Percentiles rank a stretch among this genome's conserved stretches.
These are phyloP conservation scores for Premnoplex brunnescens DNA, from an alignment of 2,797 vertebrate species.

Conservation along the genomic window DNA sequence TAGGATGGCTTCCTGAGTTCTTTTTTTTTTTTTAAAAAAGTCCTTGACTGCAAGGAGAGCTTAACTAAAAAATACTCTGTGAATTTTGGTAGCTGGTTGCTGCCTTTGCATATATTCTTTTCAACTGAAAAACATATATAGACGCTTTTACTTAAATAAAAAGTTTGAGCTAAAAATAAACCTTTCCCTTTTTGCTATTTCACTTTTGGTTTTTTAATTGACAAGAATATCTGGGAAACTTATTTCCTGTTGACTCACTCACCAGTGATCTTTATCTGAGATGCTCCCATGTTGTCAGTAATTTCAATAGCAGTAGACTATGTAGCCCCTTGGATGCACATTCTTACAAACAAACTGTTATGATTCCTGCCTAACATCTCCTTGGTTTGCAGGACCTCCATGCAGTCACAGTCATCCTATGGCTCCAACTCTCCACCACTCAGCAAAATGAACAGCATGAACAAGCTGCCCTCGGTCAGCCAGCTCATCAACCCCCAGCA, in stretches of 20 bases:
- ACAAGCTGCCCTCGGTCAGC: conserved; percentile 98
- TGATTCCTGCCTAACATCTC: not conserved
- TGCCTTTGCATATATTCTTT: not conserved
- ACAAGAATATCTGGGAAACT: not conserved
- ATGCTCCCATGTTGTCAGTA: not conserved
- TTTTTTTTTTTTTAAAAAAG: not conserved
- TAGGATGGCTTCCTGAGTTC: not conserved
- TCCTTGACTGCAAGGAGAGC: not conserved
- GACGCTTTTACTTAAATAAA: not conserved
- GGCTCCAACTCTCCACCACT: conserved; percentile 92
- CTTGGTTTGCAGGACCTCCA: conserved; percentile 83
- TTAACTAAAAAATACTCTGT: not conserved
- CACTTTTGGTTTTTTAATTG: not conserved
- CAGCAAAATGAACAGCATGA: conserved; percentile 89
- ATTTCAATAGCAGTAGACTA: not conserved
- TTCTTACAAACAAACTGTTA: not conserved
- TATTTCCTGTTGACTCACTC: not conserved
- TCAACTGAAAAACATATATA: not conserved
- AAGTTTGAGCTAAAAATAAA: not conserved
- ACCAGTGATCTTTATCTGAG: not conserved
- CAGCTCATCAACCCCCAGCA: conserved; percentile 99
- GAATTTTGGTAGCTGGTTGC: not conserved
- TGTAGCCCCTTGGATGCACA: rapidly evolving
- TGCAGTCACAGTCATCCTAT: conserved; percentile 87
- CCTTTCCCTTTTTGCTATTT: not conserved